Base-by-base conservation (phyloP, 2,888 invertebrate genomes). In the Athrips mouffetella region DNA sequence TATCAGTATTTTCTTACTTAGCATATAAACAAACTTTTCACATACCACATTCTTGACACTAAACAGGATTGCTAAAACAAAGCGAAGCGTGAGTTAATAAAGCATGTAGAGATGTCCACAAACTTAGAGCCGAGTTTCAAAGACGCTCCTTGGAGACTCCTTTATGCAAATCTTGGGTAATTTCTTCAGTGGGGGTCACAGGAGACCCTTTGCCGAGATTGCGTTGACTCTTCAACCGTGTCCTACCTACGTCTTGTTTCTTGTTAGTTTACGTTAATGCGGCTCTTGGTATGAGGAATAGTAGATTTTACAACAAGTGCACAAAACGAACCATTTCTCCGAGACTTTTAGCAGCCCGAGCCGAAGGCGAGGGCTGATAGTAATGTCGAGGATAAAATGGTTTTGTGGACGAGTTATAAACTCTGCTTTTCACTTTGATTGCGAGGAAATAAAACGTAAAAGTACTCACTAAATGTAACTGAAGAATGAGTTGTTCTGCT, bases 131-230 rank as follows among this genome's bases (percentile, higher is more conserved):
- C 63, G 63, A 83, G 77, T 80, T 81, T 77, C 82, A 79, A 81
- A 83, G 81, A 73, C 73, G 71, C 70, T 76, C 84, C 76, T 80
- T 65, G 57, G 79, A 76, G 76, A 79, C 80, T 79, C 80, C 80
- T 84, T 84, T 83, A 86, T 84, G 85, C 77, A 83, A 86, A 84
- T 84, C 75, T 75, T 63, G 71, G 71, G 81, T 82, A 83, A 84
- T 83, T 85, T 80, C 82, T 80, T 80, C 75, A 75, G 82, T 76
- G 78, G 75, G 76, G 77, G 76, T 78, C 80, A 65, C 76, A 68
- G 62, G 77, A 72, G 80, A 77, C 76, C 77, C 70, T 76, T 80
- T 71, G 70, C 67, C 66, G 69, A 80, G 76, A 82, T 82, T 80
- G 79, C 73, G 75, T 79, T 79, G 75, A 77, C 76, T 77, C 75